Base-by-base conservation (phyloP, 2,113 vertebrate genomes). In the Paracyprichromis sp. region DNA sequence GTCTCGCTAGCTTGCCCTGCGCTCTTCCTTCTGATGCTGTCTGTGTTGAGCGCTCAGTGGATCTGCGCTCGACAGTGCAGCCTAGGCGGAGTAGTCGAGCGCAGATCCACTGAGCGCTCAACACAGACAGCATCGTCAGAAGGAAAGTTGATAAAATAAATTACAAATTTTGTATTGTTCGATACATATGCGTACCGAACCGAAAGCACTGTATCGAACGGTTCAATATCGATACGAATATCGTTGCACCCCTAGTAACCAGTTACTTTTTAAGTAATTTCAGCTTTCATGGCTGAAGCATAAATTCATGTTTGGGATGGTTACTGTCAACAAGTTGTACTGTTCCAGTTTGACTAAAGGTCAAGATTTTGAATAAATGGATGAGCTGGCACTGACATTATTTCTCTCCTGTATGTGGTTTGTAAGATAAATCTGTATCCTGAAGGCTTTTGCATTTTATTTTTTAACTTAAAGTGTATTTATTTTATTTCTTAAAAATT, bases 281-380 rank as follows among this genome's bases (percentile, higher is more conserved):
- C 47, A 82, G 43, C 79, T 86, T 90, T 80, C 36, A 78, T 73
- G 36, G 54, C 63, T 38, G 63, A 91, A 90, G 88, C 83, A 88
- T 89, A 83, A 92, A 89, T 79, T 93, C 82, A 89, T 88, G 73
- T 92, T 90, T 92, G 86, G 89, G 45, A 91, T 82, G 84, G 88
- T 86, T 90, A 78, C 69, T 86, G 88, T 90, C 80, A 85, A 87
- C 86, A 84, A 84, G 89, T 89, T 83, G 45, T 92, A 90, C 89
- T 94, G 83, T 88, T 88, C 85, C 82, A 92, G 88, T 92, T 88
- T 43, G 4, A 90, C 83, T 89, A 94, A 94, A 94, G 93, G 92
- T 95, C 90, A 94, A 86, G 83, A 88, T 92, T 91, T 89, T 92
- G 69, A 90, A 88, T 89, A 83, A 91, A 88, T 90, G 61, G 89